Conservation (phyloP, 2,888 invertebrate genomes). For the Hemaris fuciformis region DNA sequence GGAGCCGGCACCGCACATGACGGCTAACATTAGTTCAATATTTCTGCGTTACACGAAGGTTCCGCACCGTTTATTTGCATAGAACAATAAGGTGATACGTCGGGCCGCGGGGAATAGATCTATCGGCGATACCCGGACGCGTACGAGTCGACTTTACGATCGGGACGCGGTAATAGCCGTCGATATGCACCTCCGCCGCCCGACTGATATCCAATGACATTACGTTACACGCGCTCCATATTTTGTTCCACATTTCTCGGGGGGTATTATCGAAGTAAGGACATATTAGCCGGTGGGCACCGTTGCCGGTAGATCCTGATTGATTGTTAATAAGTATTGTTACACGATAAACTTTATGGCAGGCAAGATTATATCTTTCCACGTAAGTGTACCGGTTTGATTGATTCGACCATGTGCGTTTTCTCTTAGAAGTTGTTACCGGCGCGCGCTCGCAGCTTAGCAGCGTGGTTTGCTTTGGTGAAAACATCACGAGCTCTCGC, state of each 20-base stretch:
- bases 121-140: constrained; percentile 58
- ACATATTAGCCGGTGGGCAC: constrained; percentile 43
- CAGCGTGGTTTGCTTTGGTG: constrained; percentile 21
- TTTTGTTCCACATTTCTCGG: constrained; percentile 37
- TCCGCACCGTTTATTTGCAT: constrained; percentile 54
- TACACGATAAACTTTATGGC: constrained; percentile 43
- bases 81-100: constrained; percentile 64
- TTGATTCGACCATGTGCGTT: constrained; percentile 37
- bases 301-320: constrained; percentile 46
- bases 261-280: constrained; percentile 45
- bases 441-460: constrained; percentile 24
- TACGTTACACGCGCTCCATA: constrained; percentile 51
- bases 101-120: constrained; percentile 51
- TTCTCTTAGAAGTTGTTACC: constrained; percentile 30
- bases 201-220: constrained; percentile 56
- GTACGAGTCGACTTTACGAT: constrained; percentile 44
- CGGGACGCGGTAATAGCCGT: constrained; percentile 51
- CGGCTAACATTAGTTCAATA: constrained; percentile 55
- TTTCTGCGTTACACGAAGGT: constrained; percentile 43
- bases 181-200: constrained; percentile 53
- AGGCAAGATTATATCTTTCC: constrained; percentile 33
- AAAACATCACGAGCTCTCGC: constrained; percentile 40
- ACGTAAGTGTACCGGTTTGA: constrained; percentile 31
- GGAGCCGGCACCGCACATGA: constrained; percentile 58
- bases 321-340: constrained; percentile 62